Base-by-base conservation (phyloP, 2,888 invertebrate genomes). In the Drosophila rubida region DNA sequence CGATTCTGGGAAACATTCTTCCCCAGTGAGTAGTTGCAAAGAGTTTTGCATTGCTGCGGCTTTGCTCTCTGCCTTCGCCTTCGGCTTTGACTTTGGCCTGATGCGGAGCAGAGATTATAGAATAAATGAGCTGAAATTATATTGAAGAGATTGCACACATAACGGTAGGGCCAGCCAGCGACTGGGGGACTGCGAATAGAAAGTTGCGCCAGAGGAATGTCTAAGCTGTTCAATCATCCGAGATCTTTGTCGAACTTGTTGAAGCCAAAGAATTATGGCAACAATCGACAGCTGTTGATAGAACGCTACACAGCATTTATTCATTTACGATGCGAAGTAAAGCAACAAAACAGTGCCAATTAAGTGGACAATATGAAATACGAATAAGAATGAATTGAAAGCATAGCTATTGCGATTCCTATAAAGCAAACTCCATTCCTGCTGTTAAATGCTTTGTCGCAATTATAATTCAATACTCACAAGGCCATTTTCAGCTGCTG, bases 1-100 rank as follows among this genome's bases (percentile, higher is more conserved):
- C 89, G 89, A 87, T 89, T 90, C 90, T 89, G 80, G 77, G 89
- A 90, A 89, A 76, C 80, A 80, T 88, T 82, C 81, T 73, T 82
- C 80, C 69, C 80, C 78, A 69, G 69, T 75, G 83, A 73, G 58
- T 61, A 46, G 54, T 72, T 63, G 81, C 69, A 57, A 74, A 71
- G 71, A 79, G 70, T 71, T 73, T 74, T 71, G 75, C 83, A 82
- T 74, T 78, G 74, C 78, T 59, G 68, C 69, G 63, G 66, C 71
- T 46, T 46, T 22, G 25, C 45, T 74, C 72, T 62, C 58, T 30
- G 11, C 8, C 32, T 35, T n/a, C 42, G 25, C 19, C 27, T 30
- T 53, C 44, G 45, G 30, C 44, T 66, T 37, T 35, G 27, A 50
- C 41, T 54, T 54, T 67, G 51, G 51, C 37, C 42, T 14, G 68